Base-by-base conservation (phyloP, 2,797 vertebrate species). In the Gallirallus australis region DNA sequence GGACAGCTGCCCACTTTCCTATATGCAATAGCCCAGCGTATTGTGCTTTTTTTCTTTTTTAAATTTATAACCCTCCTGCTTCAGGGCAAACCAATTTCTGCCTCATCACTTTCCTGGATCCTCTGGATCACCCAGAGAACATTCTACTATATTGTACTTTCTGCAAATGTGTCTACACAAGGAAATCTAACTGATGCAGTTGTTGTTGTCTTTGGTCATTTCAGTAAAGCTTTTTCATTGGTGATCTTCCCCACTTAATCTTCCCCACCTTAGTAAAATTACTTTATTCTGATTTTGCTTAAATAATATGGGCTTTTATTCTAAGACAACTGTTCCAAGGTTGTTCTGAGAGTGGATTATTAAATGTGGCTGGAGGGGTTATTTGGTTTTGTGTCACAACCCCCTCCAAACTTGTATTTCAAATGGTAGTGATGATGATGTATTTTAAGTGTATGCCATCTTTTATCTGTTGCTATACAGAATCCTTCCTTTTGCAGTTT, bases 1-100 rank as follows among this genome's bases (percentile, higher is more conserved):
- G 93, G 81, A 78, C 25, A 78, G 19, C 10, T 86, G 73, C 78
- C 91, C 50, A 61, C 76, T 95, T 96, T 95, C 82, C 90, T 76
- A 50, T 54, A 47, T 0, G 0, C 76, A 83, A 72, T 57, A 82
- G 11, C 47, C 79, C 28, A 50, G 19, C 2, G 37, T 80, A 57
- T 48, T 60, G 21, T 9, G 10, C 27, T 23, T 71, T 59, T 37
- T 52, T 70, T 68, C 31, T 0, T 66, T 33, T 52, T 65, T 0
- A 5, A 70, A 59, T 60, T 39, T 76, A 57, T 50, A 76, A 68
- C 37, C 40, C 20, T 63, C 3, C 17, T 70, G 15, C 30, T 93
- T 25, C 19, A 31, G 35, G 65, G 31, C 40, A 33, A 82, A 23
- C 25, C 10, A 17, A 37, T 90, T 83, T 75, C 76, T 83, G 33